These are phyloP conservation scores for Microctenopoma steveboyesi DNA, from an alignment of 2,797 vertebrate species.

Conservation along the genomic window DNA sequence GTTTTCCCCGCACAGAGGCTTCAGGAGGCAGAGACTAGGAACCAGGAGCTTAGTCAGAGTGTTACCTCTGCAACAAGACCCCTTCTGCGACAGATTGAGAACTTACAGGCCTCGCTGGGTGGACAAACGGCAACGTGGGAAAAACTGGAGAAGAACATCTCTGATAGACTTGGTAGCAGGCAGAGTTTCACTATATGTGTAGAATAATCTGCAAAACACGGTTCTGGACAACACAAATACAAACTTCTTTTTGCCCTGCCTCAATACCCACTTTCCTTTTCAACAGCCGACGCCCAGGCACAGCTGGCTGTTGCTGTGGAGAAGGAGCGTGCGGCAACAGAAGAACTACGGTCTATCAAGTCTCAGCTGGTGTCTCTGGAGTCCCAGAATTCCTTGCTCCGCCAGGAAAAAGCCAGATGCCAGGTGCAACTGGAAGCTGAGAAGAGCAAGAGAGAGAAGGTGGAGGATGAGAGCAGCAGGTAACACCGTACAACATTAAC, in stretches of 20 bases:
- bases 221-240: not conserved
- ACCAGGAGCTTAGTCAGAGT: constrained; percentile 96
- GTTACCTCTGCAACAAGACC: constrained; percentile 95
- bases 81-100: constrained; percentile 95
- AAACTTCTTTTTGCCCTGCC: not conserved
- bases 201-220: not conserved
- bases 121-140: constrained; percentile 95
- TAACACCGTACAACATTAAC: constrained; percentile 49
- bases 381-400: constrained; percentile 92
- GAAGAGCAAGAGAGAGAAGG: constrained; percentile 87
- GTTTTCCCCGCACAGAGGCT: constrained; percentile 84
- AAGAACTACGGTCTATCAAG: constrained; percentile 90
- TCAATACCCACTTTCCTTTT: not conserved
- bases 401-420: constrained; percentile 91
- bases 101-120: constrained; percentile 92
- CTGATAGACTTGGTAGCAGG: constrained; percentile 93
- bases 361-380: constrained; percentile 90
- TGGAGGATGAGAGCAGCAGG: constrained; percentile 95
- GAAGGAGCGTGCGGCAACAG: constrained; percentile 91
- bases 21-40: constrained; percentile 93
- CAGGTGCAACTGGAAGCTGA: constrained; percentile 91
- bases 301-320: constrained; percentile 93
- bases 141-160: constrained; percentile 95
- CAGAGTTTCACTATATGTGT: constrained; percentile 1
- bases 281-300: constrained; percentile 90